Base-by-base conservation (phyloP, 1,140 invertebrate species). In the Yoshiicerus persimilis region DNA sequence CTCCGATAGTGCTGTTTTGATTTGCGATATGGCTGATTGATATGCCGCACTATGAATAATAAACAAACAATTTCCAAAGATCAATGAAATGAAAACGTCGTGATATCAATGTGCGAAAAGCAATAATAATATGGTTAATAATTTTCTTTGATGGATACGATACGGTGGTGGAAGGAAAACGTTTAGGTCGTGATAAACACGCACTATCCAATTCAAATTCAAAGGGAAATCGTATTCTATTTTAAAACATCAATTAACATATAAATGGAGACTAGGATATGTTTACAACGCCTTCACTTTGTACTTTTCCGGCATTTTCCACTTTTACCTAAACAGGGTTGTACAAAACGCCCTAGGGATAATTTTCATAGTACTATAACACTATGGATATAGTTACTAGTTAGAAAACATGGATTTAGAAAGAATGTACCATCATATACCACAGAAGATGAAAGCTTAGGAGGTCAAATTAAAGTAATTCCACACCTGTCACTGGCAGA, bases 21-120 rank as follows among this genome's bases (percentile, higher is more conserved):
- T 84, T 80, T 90, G 89, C 20, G 90, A 90, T 86, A 91, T 89
- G 32, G 88, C 87, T 34, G 89, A 90, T 66, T 91, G 89, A 89
- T 90, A 91, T 62, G 86, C 66, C 25, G 88, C 87, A 88, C 90
- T 91, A 38, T 25, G 39, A 23, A 84, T 85, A 30, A 66, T 66
- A 34, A 86, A 86, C 27, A 66, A 64, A 64, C 56, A 86, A 64
- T 27, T 70, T 70, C 25, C 30, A 23, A 16, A 30, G 66, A 56
- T 56, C 47, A 56, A 56, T 56, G 47, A 56, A 56, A 56, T 4
- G 20, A n/a, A 56, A n/a, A 4, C 13, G 20, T n/a, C 47, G 20
- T 56, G 47, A 39, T 39, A 39, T 39, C 2, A 8, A 39, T 13
- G 6, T 11, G 38, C 3, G 47, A 56, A 56, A 56, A 56, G 20